Evolutionary conservation across 2,888 invertebrate species (phyloP).

Genomic region (Caenorhabditis wallacei): DNA sequence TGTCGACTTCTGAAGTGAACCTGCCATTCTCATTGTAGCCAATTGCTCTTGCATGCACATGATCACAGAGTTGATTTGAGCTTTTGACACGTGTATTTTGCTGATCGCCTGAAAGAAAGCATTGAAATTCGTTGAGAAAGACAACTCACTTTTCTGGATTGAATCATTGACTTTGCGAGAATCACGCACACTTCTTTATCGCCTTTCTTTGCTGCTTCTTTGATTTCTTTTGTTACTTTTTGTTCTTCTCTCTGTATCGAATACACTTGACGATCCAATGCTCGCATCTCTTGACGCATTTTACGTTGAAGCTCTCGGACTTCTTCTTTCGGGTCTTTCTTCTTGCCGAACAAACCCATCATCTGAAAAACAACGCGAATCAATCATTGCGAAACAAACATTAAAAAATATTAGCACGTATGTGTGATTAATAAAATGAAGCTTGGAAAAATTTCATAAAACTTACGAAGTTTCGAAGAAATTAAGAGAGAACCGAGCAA

Average conservation of each 20-base stretch:
- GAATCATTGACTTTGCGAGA: constrained; percentile 81
- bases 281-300: constrained; percentile 88
- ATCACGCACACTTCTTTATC: constrained; percentile 93
- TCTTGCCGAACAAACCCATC: constrained; percentile 83
- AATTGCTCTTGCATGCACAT: constrained; percentile 98
- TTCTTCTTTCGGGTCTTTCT: constrained; percentile 83
- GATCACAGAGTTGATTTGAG: constrained; percentile 96
- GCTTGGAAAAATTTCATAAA: neutral
- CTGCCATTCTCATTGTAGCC: constrained; percentile 88
- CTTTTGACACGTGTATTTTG: constrained; percentile 96
- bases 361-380: constrained; percentile 56
- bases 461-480: neutral
- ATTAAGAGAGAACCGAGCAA: neutral
- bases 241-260: constrained; percentile 97
- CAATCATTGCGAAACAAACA: constrained; percentile 13
- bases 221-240: constrained; percentile 92
- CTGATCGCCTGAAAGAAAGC: constrained; percentile 86
- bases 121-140: neutral
- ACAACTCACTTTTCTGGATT: constrained; percentile 84
- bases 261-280: constrained; percentile 93
- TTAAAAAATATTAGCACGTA: neutral
- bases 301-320: constrained; percentile 98
- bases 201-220: constrained; percentile 95
- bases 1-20: constrained; percentile 91
- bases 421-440: neutral